Percentiles rank a stretch among this genome's conserved stretches.
Evolutionary conservation across 2,113 vertebrate species (phyloP).

Genomic region (Burhinus oedicnemus): DNA sequence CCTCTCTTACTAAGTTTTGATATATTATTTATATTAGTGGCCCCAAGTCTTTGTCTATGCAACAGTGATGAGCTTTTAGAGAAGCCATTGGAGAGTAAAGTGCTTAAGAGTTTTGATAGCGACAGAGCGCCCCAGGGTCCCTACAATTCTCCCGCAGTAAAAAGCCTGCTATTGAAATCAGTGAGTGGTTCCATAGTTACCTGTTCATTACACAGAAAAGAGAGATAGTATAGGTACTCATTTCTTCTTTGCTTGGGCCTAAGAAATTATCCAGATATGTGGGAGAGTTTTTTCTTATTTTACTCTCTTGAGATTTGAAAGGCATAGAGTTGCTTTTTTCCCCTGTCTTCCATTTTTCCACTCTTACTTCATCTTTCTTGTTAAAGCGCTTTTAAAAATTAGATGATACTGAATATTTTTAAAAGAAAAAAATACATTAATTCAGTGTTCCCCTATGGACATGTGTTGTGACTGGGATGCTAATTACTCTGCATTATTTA

Average conservation of each 20-base stretch:
- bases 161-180: background rate
- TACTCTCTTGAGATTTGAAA: background rate
- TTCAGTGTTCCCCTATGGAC: background rate
- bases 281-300: background rate
- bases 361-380: background rate
- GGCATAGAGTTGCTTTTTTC: background rate
- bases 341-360: background rate
- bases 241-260: background rate
- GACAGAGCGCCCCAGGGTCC: background rate
- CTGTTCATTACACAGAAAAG: background rate
- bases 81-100: background rate
- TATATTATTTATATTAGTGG: constrained; percentile 34
- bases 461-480: background rate
- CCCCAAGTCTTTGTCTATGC: background rate
- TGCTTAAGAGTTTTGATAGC: background rate
- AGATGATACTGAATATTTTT: background rate
- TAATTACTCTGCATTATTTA: background rate
- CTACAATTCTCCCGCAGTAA: background rate
- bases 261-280: background rate
- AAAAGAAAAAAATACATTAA: background rate
- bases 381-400: background rate
- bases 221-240: background rate
- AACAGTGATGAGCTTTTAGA: background rate
- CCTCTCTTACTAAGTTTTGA: background rate
- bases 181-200: background rate